Conservation (phyloP, 2,888 invertebrate species). For the Zele albiditarsus region DNA sequence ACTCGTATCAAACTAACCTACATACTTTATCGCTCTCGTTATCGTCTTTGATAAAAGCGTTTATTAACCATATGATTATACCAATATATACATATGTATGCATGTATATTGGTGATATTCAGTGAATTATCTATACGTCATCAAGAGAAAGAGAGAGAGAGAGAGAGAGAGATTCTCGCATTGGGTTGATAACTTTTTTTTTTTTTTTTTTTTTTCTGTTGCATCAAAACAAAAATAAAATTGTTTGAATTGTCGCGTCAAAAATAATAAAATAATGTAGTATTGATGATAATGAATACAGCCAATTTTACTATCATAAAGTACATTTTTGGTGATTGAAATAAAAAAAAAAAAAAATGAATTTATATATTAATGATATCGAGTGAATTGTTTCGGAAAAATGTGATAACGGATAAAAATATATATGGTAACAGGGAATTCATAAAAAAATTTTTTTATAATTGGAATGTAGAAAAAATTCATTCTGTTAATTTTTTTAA, state of each 20-base stretch:
- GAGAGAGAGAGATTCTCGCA: neutral
- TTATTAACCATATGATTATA: conserved; percentile 69
- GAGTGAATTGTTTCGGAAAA: conserved; percentile 1
- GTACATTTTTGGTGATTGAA: too few relatives aligned
- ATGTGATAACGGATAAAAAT: neutral
- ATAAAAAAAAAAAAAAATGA: too few relatives aligned
- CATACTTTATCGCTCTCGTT: conserved; percentile 68
- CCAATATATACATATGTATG: conserved; percentile 55
- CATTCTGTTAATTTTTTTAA: too few relatives aligned
- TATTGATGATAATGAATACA: too few relatives aligned
- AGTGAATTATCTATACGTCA: conserved; percentile 18
- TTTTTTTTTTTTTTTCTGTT: neutral
- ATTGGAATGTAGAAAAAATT: too few relatives aligned
- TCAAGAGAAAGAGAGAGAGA: too few relatives aligned
- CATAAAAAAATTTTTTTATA: too few relatives aligned
- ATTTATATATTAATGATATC: neutral
- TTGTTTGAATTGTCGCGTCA: too few relatives aligned
- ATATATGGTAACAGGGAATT: too few relatives aligned
- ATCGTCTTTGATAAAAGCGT: conserved; percentile 67
- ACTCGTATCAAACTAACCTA: conserved; percentile 72
- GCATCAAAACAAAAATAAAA: neutral
- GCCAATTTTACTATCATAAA: too few relatives aligned
- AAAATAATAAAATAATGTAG: too few relatives aligned
- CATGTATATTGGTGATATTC: neutral
- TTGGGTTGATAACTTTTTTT: neutral